Conservation (phyloP, 1,140 invertebrate species). For the Gonatopus flavifemur region DNA sequence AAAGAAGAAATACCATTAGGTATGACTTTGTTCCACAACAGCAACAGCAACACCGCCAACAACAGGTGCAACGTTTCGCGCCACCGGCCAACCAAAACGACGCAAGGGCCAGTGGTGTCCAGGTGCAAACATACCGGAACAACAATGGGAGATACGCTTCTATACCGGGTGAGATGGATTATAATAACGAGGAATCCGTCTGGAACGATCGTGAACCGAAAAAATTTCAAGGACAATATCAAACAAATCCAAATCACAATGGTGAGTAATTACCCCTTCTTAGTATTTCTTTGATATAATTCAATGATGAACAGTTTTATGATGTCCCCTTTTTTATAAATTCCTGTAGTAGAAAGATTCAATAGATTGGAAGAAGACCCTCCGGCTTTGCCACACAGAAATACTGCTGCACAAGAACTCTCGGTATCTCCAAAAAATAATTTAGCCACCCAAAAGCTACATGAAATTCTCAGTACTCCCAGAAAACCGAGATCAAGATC, state of each 20-base stretch:
- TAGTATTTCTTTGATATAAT: neutral
- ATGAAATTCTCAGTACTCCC: constrained; percentile 72
- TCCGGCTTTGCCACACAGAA: constrained; percentile 44
- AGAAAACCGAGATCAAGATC: constrained; percentile 58
- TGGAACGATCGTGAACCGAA: constrained; percentile 29
- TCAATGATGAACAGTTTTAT: neutral
- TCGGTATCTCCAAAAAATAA: constrained; percentile 60
- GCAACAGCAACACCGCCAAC: constrained; percentile 26
- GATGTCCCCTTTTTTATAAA: neutral
- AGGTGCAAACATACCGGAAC: constrained; percentile 26
- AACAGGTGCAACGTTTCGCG: constrained; percentile 24
- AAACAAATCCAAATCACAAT: too few species aligned
- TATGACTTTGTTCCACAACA: constrained; percentile 41
- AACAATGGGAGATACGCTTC: constrained; percentile 31
- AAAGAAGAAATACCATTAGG: constrained; percentile 34
- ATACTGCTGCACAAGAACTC: constrained; percentile 27
- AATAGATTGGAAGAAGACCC: constrained; percentile 50
- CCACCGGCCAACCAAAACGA: constrained; percentile 29
- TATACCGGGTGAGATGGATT: constrained; percentile 34
- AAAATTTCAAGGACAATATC: too few species aligned
- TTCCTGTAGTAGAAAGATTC: too few species aligned
- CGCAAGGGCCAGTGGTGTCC: constrained; percentile 15
- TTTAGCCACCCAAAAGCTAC: constrained; percentile 72
- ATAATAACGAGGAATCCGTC: constrained; percentile 18
- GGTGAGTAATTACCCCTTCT: too few species aligned